Evolutionary conservation across 2,797 vertebrate species (phyloP).

Genomic region (Peromyscus nudipes): DNA sequence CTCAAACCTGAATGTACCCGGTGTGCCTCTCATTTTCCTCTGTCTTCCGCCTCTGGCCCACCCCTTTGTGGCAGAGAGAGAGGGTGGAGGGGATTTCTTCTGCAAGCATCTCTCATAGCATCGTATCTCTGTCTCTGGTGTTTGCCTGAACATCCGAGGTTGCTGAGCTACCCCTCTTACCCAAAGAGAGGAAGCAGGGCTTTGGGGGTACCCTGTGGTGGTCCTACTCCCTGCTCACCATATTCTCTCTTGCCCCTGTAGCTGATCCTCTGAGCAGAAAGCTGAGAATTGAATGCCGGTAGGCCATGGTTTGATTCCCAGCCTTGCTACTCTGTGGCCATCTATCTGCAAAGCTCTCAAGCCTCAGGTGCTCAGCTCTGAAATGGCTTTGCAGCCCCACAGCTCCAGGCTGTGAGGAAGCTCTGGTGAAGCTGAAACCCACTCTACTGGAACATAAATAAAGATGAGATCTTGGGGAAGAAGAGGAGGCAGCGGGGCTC

Average conservation of each 20-base stretch:
- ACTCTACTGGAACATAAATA: neutral
- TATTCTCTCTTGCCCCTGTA: fast-evolving
- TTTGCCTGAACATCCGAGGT: neutral
- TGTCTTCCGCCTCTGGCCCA: neutral
- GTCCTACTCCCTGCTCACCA: fast-evolving
- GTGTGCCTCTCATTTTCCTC: neutral
- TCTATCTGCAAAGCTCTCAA: neutral
- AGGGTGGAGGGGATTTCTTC: neutral
- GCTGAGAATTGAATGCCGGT: fast-evolving
- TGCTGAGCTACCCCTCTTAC: too few relatives aligned
- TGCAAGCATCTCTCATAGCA: neutral
- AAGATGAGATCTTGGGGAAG: neutral
- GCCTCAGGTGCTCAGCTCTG: neutral
- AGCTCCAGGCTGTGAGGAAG: neutral
- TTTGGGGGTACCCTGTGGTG: neutral
- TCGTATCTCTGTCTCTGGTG: neutral
- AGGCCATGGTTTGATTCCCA: fast-evolving
- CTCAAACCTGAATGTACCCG: neutral
- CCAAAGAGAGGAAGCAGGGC: neutral
- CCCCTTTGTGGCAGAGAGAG: neutral
- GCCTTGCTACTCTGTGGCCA: neutral
- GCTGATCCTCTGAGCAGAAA: neutral
- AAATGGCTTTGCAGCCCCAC: neutral
- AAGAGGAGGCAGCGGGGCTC: neutral
- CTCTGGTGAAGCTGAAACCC: neutral